phyloP scores from a whole-genome alignment of 2,797 vertebrate species.

The Sitta carolinensis region DNA sequence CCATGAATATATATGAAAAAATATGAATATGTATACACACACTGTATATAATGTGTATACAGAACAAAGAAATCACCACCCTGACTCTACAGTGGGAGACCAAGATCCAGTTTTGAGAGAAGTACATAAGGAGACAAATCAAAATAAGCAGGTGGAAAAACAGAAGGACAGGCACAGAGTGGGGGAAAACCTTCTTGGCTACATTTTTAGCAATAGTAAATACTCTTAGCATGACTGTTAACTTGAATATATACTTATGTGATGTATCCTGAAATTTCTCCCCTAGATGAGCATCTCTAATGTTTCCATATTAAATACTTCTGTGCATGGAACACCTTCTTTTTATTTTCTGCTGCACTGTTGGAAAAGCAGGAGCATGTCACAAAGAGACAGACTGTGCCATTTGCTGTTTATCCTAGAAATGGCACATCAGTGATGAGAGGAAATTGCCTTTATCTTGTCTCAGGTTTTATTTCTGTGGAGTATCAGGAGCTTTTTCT shows the following conservation, averaged over 20 bases:
- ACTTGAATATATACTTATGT: neutral
- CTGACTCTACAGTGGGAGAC: neutral
- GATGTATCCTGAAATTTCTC: neutral
- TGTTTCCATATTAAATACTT: neutral
- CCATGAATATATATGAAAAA: neutral
- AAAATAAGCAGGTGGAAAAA: neutral
- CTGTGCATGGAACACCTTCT: neutral
- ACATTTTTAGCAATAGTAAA: neutral
- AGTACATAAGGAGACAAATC: neutral
- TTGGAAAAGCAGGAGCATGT: neutral
- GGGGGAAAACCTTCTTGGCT: neutral
- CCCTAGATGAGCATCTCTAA: neutral
- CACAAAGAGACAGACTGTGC: neutral
- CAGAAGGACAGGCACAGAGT: neutral
- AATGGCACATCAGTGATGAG: neutral
- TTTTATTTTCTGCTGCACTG: neutral
- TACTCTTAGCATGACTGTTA: neutral
- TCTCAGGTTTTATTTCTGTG: conserved; percentile 18
- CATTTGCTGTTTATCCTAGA: neutral
- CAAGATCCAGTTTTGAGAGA: neutral
- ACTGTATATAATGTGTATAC: neutral
- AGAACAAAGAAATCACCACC: neutral
- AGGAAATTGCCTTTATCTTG: conserved; percentile 23
- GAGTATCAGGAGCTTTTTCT: neutral
- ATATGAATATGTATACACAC: no score